phyloP scores from a whole-genome alignment of 2,113 vertebrate genomes.

The Isichthys henryi region DNA sequence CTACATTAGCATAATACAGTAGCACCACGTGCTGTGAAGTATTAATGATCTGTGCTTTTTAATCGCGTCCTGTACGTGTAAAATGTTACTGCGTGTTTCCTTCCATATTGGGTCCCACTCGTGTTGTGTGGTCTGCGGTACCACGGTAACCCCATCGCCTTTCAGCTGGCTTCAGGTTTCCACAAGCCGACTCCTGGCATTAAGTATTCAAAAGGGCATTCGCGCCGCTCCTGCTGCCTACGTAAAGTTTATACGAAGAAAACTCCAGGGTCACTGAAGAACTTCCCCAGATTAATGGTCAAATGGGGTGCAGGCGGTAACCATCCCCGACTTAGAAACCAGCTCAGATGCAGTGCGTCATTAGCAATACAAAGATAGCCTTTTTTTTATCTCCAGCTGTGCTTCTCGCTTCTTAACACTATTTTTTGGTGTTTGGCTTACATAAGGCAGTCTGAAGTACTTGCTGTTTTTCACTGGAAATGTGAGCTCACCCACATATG shows the following conservation, averaged over 20 bases:
- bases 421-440: neutral
- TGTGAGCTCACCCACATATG: neutral
- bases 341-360: neutral
- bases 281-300: neutral
- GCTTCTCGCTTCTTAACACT: neutral
- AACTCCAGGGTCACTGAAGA: neutral
- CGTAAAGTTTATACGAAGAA: neutral
- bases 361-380: neutral
- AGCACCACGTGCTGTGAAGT: neutral
- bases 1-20: neutral
- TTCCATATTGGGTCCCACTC: neutral
- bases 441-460: neutral
- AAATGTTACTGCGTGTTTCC: neutral
- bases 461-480: neutral
- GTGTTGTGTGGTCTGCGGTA: neutral
- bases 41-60: neutral
- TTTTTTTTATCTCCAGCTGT: neutral
- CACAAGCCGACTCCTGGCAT: conserved; percentile 28
- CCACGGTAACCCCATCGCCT: conserved; percentile 32
- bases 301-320: neutral
- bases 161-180: conserved; percentile 16
- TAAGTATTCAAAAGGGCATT: conserved; percentile 54
- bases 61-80: neutral
- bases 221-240: neutral
- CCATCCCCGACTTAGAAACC: neutral